Evolutionary conservation across 2,113 vertebrate species (phyloP).

Genomic region (Melanerpes formicivorus): DNA sequence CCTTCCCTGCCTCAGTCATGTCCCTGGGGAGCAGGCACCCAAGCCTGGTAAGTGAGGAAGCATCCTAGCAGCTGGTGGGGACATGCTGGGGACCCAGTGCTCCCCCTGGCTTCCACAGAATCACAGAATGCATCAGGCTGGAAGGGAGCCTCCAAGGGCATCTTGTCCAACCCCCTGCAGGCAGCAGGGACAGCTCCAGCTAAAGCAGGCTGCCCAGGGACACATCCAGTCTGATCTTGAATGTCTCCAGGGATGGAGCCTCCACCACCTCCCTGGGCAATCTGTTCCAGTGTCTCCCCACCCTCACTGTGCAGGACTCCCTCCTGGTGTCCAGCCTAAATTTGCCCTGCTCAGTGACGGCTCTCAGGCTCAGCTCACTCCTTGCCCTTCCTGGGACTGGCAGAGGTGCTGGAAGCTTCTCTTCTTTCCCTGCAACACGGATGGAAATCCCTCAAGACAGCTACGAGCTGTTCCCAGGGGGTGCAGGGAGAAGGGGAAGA

Average conservation of each 20-base stretch:
- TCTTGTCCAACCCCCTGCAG: no score
- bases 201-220: no score
- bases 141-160: no score
- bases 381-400: not conserved
- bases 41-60: slow-evolving; percentile 82
- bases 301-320: no score
- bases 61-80: rapidly evolving
- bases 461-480: not conserved
- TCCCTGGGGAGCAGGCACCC: slow-evolving; percentile 87
- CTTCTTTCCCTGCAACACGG: not conserved
- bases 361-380: not conserved
- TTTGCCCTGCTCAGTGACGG: not conserved
- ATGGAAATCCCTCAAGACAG: not conserved
- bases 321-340: no score
- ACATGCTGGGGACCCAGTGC: not conserved
- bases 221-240: no score
- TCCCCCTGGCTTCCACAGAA: no score
- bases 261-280: no score
- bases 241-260: no score
- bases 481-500: not conserved
- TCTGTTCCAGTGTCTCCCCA: no score
- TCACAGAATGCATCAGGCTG: no score
- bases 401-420: not conserved
- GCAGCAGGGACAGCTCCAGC: no score
- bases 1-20: slow-evolving; percentile 84